Evolutionary conservation across 2,113 vertebrate genomes (phyloP).

Genomic region (Rousettus leschenaultii): DNA sequence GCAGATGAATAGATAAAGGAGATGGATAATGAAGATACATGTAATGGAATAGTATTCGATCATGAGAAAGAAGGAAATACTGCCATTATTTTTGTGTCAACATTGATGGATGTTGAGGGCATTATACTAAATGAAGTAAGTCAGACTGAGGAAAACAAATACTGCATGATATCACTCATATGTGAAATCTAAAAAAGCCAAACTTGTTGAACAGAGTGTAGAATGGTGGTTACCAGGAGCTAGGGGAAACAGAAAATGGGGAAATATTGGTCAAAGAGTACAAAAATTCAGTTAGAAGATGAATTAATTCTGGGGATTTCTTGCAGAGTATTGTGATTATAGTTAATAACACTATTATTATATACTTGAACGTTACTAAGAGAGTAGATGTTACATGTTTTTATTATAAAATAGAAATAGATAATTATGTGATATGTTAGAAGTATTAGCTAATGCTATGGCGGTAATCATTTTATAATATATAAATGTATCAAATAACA

Average conservation of each 20-base stretch:
- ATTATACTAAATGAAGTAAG: not conserved
- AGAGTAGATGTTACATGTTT: not conserved
- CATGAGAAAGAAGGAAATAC: not conserved
- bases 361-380: not conserved
- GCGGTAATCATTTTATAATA: not conserved
- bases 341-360: not conserved
- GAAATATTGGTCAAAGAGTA: not conserved
- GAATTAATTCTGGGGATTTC: not conserved
- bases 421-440: not conserved
- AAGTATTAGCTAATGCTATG: not conserved
- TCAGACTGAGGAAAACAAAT: not conserved
- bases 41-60: not conserved
- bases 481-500: not conserved
- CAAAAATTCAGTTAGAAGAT: not conserved
- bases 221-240: not conserved
- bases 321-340: not conserved
- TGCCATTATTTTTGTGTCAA: not conserved
- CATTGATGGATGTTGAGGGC: not conserved
- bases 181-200: not conserved
- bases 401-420: not conserved
- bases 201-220: not conserved
- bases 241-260: not conserved
- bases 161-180: not conserved
- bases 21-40: not conserved
- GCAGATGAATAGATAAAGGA: not conserved